These are phyloP conservation scores for Catharus fuscescens DNA, from an alignment of 2,113 vertebrate genomes.

Conservation along the genomic window DNA sequence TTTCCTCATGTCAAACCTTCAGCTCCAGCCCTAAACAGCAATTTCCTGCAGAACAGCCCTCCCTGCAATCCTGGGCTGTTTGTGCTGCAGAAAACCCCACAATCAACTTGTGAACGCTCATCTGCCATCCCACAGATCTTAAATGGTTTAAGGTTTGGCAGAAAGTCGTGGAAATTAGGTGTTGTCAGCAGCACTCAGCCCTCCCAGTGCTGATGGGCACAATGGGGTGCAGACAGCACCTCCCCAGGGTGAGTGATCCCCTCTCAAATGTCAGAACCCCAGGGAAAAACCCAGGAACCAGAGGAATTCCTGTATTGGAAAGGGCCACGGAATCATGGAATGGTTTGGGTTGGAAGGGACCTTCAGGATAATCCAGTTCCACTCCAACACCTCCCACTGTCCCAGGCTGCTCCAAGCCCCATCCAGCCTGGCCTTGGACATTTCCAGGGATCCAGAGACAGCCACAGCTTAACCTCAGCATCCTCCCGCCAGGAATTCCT, in stretches of 20 bases:
- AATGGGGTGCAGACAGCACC: fast-evolving
- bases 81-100: not conserved
- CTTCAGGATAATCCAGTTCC: not conserved
- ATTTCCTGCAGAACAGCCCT: not conserved
- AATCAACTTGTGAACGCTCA: fast-evolving
- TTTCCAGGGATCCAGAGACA: not conserved
- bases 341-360: not conserved
- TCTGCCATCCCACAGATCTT: fast-evolving
- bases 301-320: fast-evolving
- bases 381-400: fast-evolving
- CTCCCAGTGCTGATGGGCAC: fast-evolving
- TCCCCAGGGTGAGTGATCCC: too few species aligned
- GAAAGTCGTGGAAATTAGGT: not conserved
- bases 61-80: fast-evolving
- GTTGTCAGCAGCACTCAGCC: fast-evolving
- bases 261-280: fast-evolving
- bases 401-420: fast-evolving
- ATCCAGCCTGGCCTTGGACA: fast-evolving
- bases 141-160: fast-evolving
- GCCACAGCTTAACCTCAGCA: fast-evolving
- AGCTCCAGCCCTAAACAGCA: not conserved
- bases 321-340: not conserved
- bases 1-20: fast-evolving
- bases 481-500: fast-evolving
- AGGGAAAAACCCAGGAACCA: not conserved